phyloP scores from a whole-genome alignment of 1,140 invertebrate genomes.

The Drosophila funebris region DNA sequence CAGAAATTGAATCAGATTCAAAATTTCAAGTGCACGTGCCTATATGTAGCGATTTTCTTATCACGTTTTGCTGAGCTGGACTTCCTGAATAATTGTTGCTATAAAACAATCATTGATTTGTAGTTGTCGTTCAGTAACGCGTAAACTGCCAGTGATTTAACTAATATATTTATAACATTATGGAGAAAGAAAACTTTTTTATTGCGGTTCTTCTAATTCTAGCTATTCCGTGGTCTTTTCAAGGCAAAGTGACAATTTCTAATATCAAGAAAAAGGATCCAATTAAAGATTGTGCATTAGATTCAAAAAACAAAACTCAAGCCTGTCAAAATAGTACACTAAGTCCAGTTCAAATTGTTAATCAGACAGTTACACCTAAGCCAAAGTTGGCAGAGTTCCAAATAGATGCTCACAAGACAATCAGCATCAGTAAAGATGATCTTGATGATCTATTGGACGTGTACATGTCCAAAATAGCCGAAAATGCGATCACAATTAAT shows the following conservation, averaged over 20 bases:
- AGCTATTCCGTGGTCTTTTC: constrained; percentile 11
- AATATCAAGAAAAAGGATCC: constrained; percentile 26
- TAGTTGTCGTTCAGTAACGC: constrained; percentile 16
- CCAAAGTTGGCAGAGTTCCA: constrained; percentile 64
- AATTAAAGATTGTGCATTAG: constrained; percentile 11
- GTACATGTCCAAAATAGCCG: constrained; percentile 60
- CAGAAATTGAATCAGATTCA: neutral
- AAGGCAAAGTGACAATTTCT: neutral
- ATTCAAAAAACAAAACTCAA: constrained; percentile 33
- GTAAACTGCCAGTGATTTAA: neutral
- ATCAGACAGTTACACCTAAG: constrained; percentile 29
- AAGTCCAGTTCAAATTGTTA: constrained; percentile 2
- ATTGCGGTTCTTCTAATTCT: constrained; percentile 11
- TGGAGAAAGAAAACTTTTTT: constrained; percentile 11
- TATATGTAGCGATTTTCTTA: constrained; percentile 15
- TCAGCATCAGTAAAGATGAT: constrained; percentile 62
- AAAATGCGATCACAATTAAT: constrained; percentile 57
- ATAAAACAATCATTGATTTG: constrained; percentile 31
- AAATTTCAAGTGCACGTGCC: constrained; percentile 24
- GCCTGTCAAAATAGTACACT: constrained; percentile 15
- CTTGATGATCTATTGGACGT: constrained; percentile 62
- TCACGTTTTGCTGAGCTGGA: neutral
- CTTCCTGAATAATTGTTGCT: constrained; percentile 29
- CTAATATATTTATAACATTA: neutral
- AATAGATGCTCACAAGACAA: constrained; percentile 65